Evolutionary conservation across 2,888 invertebrate species (phyloP).

Genomic region (Drosophila mettleri): DNA sequence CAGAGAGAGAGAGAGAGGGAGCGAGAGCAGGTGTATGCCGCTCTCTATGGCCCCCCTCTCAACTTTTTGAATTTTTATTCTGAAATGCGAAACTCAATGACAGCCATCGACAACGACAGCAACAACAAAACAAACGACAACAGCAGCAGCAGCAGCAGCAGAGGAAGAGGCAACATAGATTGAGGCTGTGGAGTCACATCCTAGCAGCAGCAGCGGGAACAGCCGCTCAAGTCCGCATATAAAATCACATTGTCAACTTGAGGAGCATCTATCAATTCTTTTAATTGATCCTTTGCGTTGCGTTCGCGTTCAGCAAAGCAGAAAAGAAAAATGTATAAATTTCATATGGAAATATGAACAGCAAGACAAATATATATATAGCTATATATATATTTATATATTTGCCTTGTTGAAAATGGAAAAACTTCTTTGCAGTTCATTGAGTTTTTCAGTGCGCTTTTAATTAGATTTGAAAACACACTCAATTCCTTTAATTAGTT

Average conservation of each 20-base stretch:
- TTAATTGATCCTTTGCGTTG: constrained; percentile 65
- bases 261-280: constrained; percentile 69
- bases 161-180: background rate
- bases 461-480: constrained; percentile 15
- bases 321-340: constrained; percentile 43
- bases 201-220: constrained; percentile 6
- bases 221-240: constrained; percentile 30
- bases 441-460: constrained; percentile 3
- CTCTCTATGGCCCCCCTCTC: constrained; percentile 38
- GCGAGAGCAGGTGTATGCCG: constrained; percentile 44
- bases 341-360: constrained; percentile 59
- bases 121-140: constrained; percentile 24
- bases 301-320: constrained; percentile 13
- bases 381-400: background rate
- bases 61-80: constrained; percentile 66
- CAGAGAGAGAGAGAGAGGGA: background rate
- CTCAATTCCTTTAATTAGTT: constrained; percentile 22
- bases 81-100: constrained; percentile 73
- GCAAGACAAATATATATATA: constrained; percentile 7
- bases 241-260: constrained; percentile 70
- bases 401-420: background rate
- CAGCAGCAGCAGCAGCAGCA: constrained; percentile 16
- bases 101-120: constrained; percentile 63
- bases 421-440: constrained; percentile 13
- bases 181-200: constrained; percentile 7